These are phyloP conservation scores for Phacellophora camtschatica DNA, from an alignment of 30 jellyfish, hydroid and myxozoan genomes.

Conservation along the genomic window DNA sequence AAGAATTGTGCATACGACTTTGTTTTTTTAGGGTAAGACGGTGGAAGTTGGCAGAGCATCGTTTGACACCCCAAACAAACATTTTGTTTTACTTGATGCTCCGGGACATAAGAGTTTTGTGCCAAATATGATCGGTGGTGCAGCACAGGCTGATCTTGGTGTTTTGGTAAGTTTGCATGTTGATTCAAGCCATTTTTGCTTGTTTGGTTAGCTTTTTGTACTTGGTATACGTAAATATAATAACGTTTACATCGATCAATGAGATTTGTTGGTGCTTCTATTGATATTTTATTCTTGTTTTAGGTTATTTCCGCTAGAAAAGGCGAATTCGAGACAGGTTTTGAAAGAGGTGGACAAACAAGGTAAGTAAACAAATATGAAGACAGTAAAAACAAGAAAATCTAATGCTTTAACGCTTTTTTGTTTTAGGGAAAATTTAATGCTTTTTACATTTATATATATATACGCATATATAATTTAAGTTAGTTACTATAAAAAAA, in stretches of 20 bases:
- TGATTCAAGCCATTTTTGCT: no score
- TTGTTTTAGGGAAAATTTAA: no score
- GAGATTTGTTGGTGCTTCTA: no score
- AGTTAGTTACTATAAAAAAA: no score
- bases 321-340: constrained; percentile 99
- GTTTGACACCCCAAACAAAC: constrained; percentile 96
- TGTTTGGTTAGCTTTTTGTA: neutral
- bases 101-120: constrained; percentile 99
- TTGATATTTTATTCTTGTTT: neutral
- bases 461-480: no score
- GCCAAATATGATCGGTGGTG: constrained; percentile 99
- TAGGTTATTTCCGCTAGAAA: constrained; percentile 99
- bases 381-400: no score
- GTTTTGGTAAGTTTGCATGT: constrained; percentile 84
- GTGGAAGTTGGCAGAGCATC: constrained; percentile 99
- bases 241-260: no score
- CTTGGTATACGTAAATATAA: no score
- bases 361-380: constrained; percentile 77
- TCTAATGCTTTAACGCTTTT: no score
- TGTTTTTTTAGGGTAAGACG: constrained; percentile 90
- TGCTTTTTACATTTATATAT: no score
- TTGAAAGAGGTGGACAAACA: constrained; percentile 99
- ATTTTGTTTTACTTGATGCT: constrained; percentile 97
- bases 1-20: neutral
- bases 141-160: constrained; percentile 99